Percentiles rank a stretch among this genome's conserved stretches.
These are phyloP conservation scores for Sthenelais limicola DNA, from an alignment of 2,888 invertebrate genomes.

Conservation along the genomic window DNA sequence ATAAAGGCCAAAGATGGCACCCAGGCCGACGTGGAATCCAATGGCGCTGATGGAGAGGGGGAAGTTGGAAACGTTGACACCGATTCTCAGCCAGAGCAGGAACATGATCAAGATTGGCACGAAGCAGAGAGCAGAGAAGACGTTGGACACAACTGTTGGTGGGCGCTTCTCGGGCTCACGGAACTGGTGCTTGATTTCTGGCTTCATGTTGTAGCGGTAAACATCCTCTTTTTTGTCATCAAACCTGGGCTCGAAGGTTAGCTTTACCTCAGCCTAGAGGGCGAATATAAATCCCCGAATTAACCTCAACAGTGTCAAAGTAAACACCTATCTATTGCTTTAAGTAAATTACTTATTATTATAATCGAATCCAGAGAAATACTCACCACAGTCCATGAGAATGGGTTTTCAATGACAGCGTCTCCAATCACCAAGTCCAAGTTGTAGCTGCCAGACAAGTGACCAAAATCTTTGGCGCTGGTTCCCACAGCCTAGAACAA, in stretches of 20 bases:
- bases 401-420: conserved; percentile 88
- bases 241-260: conserved; percentile 78
- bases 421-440: conserved; percentile 92
- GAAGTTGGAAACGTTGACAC: conserved; percentile 89
- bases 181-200: conserved; percentile 86
- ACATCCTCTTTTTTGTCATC: conserved; percentile 48
- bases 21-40: conserved; percentile 91
- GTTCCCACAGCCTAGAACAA: conserved; percentile 80
- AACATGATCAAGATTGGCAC: conserved; percentile 86
- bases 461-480: conserved; percentile 84
- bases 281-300: no score
- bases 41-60: conserved; percentile 85
- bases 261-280: conserved; percentile 78
- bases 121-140: conserved; percentile 88
- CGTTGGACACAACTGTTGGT: conserved; percentile 87
- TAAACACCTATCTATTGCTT: no score
- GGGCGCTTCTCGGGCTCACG: conserved; percentile 93
- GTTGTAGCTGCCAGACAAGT: conserved; percentile 84
- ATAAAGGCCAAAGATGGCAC: conserved; percentile 89
- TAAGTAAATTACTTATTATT: neutral
- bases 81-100: conserved; percentile 87
- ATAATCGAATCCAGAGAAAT: neutral
- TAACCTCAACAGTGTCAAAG: no score
- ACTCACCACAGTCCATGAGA: conserved; percentile 85
- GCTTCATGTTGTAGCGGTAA: conserved; percentile 74